Conservation (phyloP, 35 echinoderm and acorn worm species). For the Ptychodera flava region DNA sequence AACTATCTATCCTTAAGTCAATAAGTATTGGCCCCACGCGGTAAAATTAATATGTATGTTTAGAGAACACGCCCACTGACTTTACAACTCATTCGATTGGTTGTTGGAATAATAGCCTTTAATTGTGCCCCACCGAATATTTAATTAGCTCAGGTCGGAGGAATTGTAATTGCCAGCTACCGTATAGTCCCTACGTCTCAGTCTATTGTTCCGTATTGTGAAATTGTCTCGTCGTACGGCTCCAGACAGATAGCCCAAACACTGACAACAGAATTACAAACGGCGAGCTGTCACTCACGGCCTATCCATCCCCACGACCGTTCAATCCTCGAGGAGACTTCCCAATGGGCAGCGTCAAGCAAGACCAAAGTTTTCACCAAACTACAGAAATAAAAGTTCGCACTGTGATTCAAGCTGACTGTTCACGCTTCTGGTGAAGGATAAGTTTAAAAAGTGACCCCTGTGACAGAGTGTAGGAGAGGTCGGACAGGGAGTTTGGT, state of each 20-base stretch:
- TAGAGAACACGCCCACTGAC: neutral
- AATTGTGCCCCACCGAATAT: neutral
- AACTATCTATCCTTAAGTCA: neutral
- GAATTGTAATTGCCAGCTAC: neutral
- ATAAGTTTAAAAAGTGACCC: no score
- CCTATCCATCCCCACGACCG: no score
- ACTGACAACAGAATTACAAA: neutral
- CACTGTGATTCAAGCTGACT: no score
- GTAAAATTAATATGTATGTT: slow-evolving; percentile 2
- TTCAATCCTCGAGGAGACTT: no score
- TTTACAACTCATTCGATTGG: neutral
- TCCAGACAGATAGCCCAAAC: neutral
- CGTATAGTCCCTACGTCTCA: neutral
- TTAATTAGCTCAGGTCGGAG: neutral
- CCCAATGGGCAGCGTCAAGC: no score
- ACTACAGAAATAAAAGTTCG: no score
- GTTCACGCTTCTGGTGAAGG: no score
- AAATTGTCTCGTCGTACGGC: neutral
- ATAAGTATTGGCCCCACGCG: neutral
- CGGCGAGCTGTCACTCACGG: no score
- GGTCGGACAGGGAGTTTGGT: neutral
- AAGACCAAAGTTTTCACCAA: no score
- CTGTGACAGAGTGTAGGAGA: neutral
- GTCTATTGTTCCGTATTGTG: neutral
- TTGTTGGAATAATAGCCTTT: neutral